A percentile compares a stretch with the other conserved stretches of the same genome.
These are phyloP conservation scores for Pollenia angustigena DNA, from an alignment of 2,888 invertebrate species.

Conservation along the genomic window DNA sequence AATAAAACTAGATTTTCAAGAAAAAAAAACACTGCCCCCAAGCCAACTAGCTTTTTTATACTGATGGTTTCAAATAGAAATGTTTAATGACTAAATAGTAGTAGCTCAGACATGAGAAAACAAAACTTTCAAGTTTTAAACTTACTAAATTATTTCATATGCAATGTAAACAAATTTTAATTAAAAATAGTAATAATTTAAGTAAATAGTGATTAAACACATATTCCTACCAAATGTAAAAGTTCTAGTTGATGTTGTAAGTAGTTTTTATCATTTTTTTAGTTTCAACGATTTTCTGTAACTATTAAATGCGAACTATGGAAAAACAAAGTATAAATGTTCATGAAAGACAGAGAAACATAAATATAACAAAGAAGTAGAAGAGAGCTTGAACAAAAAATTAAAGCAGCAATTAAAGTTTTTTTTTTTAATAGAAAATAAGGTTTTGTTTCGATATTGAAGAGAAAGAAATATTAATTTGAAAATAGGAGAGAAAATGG, in stretches of 20 bases:
- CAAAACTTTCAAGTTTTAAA: slow-evolving; percentile 1
- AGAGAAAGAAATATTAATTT: slow-evolving; percentile 36
- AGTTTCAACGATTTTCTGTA: slow-evolving; percentile 48
- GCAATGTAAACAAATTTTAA: not conserved
- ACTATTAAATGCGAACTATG: slow-evolving; percentile 66
- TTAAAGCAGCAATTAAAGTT: slow-evolving; percentile 47
- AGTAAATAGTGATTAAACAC: not conserved
- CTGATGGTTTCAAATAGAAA: slow-evolving; percentile 1
- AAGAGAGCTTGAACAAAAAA: slow-evolving; percentile 51
- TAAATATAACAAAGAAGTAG: not conserved
- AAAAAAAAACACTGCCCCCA: slow-evolving; percentile 18
- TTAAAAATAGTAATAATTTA: not conserved
- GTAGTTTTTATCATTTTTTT: slow-evolving; percentile 9
- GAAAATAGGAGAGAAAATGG: slow-evolving; percentile 37
- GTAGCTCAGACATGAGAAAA: not conserved
- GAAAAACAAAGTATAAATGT: slow-evolving; percentile 17
- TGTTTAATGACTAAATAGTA: not conserved
- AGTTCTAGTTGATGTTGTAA: slow-evolving; percentile 33
- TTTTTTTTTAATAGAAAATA: slow-evolving; percentile 22
- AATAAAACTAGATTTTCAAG: slow-evolving; percentile 10
- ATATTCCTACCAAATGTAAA: slow-evolving; percentile 12
- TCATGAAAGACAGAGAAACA: not conserved
- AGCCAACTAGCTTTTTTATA: slow-evolving; percentile 14
- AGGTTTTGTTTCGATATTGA: slow-evolving; percentile 12
- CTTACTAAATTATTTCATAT: not conserved